A percentile compares a stretch with the other conserved stretches of the same genome.
phyloP scores from a whole-genome alignment of 2,888 invertebrate genomes.

The Drosophila pegasa region DNA sequence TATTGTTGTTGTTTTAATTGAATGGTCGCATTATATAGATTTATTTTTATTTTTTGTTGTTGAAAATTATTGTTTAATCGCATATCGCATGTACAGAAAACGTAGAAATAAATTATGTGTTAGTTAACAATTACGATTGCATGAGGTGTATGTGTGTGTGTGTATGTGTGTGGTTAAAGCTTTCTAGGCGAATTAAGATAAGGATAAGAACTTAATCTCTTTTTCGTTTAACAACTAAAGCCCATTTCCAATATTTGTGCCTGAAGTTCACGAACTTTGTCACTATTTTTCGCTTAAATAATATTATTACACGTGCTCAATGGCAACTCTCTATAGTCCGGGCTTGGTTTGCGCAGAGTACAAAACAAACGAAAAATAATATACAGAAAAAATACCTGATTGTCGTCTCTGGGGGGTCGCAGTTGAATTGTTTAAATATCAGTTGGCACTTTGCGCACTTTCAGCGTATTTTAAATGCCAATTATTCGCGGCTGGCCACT shows the following conservation, averaged over 20 bases:
- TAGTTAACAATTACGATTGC: conserved; percentile 72
- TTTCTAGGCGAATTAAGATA: conserved; percentile 17
- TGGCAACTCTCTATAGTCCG: conserved; percentile 26
- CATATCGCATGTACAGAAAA: conserved; percentile 73
- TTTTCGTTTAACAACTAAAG: not conserved
- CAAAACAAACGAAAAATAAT: conserved; percentile 22
- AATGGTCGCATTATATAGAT: conserved; percentile 48
- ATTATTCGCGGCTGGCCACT: conserved; percentile 71
- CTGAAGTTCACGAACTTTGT: not conserved
- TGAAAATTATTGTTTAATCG: conserved; percentile 35
- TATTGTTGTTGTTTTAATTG: conserved; percentile 38
- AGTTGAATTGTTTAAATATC: conserved; percentile 72
- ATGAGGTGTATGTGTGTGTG: conserved; percentile 31
- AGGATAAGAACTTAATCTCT: not conserved
- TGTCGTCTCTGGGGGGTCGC: conserved; percentile 45
- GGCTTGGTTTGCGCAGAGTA: conserved; percentile 8
- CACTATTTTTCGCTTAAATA: not conserved
- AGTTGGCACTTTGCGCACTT: conserved; percentile 65
- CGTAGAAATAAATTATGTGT: conserved; percentile 76
- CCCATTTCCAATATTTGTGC: not conserved
- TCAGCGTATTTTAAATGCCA: conserved; percentile 74
- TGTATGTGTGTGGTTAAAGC: conserved; percentile 17
- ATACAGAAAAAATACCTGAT: conserved; percentile 18
- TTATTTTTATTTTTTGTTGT: conserved; percentile 21
- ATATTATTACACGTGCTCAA: not conserved